Percentiles rank a stretch among this genome's conserved stretches.
These are phyloP conservation scores for Excalfactoria chinensis DNA, from an alignment of 2,113 vertebrate genomes.

Conservation along the genomic window DNA sequence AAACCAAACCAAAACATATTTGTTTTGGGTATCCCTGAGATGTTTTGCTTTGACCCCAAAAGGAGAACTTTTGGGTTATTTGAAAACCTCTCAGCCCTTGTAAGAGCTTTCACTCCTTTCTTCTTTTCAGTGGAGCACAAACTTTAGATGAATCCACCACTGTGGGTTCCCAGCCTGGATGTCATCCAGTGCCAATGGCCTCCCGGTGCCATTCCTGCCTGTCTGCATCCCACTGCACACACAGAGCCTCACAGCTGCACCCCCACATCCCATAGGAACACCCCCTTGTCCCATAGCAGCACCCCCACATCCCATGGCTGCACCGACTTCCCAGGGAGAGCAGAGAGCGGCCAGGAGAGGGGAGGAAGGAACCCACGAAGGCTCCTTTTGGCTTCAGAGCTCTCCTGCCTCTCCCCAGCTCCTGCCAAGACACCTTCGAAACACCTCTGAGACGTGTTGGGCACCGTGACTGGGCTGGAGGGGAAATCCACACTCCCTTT, in stretches of 20 bases:
- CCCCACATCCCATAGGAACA: too few species aligned
- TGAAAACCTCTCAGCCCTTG: neutral
- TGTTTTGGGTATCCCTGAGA: neutral
- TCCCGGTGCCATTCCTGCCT: accelerated
- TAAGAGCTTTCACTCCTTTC: neutral
- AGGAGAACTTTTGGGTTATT: neutral
- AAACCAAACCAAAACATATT: neutral
- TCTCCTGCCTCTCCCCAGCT: slow-evolving; percentile 35
- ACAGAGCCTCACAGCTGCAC: neutral
- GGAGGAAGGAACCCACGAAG: neutral
- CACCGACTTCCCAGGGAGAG: neutral
- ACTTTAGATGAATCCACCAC: neutral
- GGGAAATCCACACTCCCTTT: slow-evolving; percentile 67
- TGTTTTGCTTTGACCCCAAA: neutral
- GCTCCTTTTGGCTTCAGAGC: neutral
- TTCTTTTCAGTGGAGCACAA: neutral
- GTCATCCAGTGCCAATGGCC: accelerated
- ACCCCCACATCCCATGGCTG: neutral
- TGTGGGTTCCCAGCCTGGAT: neutral
- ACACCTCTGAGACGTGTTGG: slow-evolving; percentile 61
- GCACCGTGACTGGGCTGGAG: slow-evolving; percentile 59
- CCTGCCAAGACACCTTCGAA: slow-evolving; percentile 55
- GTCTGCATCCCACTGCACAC: neutral
- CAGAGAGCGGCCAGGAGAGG: neutral
- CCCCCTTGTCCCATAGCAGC: neutral